Percentiles rank a stretch among this genome's conserved stretches.
Evolutionary conservation across 2,113 vertebrate species (phyloP).

Genomic region (Sphaerodactylus townsendi): DNA sequence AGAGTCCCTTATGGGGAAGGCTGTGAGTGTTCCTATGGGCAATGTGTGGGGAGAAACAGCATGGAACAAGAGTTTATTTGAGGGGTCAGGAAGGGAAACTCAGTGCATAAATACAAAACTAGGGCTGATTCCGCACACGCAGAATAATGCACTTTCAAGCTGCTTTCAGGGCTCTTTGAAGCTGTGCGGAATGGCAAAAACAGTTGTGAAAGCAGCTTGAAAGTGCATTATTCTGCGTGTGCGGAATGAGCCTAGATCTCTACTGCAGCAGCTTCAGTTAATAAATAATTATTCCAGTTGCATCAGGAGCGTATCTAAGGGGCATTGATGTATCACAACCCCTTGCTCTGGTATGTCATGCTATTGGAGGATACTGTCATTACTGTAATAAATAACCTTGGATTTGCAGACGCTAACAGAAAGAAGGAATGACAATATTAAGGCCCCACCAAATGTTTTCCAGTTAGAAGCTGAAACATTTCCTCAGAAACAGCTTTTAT

Average conservation of each 20-base stretch:
- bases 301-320: neutral
- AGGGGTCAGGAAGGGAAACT: neutral
- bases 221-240: too few species aligned
- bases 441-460: neutral
- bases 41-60: neutral
- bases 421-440: neutral
- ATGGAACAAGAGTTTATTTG: neutral
- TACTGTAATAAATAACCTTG: neutral
- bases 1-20: conserved; percentile 37
- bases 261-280: neutral
- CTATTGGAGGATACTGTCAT: neutral
- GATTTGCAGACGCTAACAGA: neutral
- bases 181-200: too few species aligned
- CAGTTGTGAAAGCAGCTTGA: too few species aligned
- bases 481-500: too few species aligned
- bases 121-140: too few species aligned
- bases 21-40: conserved; percentile 46
- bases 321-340: neutral
- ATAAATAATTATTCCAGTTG: neutral
- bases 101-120: neutral
- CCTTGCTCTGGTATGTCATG: neutral
- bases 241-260: too few species aligned
- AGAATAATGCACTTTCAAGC: too few species aligned
- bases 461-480: too few species aligned
- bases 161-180: too few species aligned